Evolutionary conservation across 2,797 vertebrate species (phyloP).

Genomic region (Margarornis squamiger): DNA sequence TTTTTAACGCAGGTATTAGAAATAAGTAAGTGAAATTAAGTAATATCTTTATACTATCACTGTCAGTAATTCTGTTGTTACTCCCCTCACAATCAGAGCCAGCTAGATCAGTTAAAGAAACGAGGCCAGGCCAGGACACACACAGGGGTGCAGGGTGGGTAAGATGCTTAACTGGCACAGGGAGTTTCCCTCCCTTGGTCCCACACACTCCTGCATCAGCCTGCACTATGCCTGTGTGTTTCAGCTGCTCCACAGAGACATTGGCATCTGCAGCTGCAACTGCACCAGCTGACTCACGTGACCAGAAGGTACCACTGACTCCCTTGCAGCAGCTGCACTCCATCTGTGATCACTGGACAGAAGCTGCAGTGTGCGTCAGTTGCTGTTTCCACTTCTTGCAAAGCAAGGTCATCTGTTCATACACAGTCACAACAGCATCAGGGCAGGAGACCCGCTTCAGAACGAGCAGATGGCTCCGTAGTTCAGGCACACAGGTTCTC

Average conservation of each 20-base stretch:
- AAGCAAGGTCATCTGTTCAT: slow-evolving; percentile 23
- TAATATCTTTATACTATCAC: not conserved
- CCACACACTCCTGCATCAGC: not conserved
- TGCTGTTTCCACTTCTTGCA: not conserved
- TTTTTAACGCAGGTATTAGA: not conserved
- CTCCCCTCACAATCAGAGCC: not conserved
- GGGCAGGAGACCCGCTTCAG: not conserved
- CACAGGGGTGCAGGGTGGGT: not conserved
- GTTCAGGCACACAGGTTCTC: not conserved
- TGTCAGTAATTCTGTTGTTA: not conserved
- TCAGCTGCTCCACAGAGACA: slow-evolving; percentile 30
- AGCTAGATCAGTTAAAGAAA: not conserved
- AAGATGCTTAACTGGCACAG: not conserved
- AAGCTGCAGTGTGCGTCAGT: not conserved
- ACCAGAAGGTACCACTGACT: slow-evolving; percentile 23
- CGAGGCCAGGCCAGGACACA: not conserved
- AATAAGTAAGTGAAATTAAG: not conserved
- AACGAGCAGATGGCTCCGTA: slow-evolving; percentile 3
- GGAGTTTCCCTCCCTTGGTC: not conserved
- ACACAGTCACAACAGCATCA: not conserved
- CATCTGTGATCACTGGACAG: slow-evolving; percentile 34
- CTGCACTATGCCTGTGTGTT: not conserved
- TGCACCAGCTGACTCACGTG: slow-evolving; percentile 12
- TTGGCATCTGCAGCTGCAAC: slow-evolving; percentile 36
- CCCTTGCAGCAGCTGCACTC: slow-evolving; percentile 41